A percentile compares a stretch with the other conserved stretches of the same genome.
phyloP scores from a whole-genome alignment of 2,797 vertebrate species.

The Melanotaenia trifasciata region DNA sequence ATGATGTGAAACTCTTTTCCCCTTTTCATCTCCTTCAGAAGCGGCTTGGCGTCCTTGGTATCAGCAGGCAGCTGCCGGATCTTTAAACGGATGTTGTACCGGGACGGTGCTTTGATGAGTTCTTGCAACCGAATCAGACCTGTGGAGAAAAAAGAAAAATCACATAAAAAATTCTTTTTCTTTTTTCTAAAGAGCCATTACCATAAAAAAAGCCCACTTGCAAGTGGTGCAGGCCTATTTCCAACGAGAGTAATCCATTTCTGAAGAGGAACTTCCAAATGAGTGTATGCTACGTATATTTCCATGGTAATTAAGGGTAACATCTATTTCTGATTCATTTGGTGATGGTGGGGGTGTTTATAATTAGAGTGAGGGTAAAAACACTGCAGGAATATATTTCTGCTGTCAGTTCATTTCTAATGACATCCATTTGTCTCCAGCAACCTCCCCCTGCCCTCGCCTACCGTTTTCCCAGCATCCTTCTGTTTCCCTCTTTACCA shows the following conservation, averaged over 20 bases:
- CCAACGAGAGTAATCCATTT: conserved; percentile 17
- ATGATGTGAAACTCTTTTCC: conserved; percentile 98
- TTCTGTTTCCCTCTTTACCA: not conserved
- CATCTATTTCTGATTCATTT: conserved; percentile 50
- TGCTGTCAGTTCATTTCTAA: conserved; percentile 53
- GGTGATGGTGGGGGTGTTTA: conserved; percentile 19
- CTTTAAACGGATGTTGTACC: conserved; percentile 97
- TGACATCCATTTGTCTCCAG: conserved; percentile 47
- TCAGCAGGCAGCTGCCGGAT: conserved; percentile 95
- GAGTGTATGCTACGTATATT: conserved; percentile 43
- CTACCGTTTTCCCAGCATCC: conserved; percentile 4
- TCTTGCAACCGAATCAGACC: conserved; percentile 97
- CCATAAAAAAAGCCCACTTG: conserved; percentile 2
- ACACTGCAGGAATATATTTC: conserved; percentile 52
- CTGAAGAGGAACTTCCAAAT: conserved; percentile 46
- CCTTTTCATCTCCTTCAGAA: conserved; percentile 98
- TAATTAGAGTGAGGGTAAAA: conserved; percentile 66
- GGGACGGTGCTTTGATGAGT: conserved; percentile 97
- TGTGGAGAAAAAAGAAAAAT: conserved; percentile 54
- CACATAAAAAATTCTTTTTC: not conserved
- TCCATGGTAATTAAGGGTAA: conserved; percentile 54
- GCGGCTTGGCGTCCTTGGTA: conserved; percentile 95
- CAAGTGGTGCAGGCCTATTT: not conserved
- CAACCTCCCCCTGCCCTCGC: conserved; percentile 1
- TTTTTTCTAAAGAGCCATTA: not conserved